Evolutionary conservation across 2,888 invertebrate species (phyloP).

Genomic region (Eupithecia exiguata): DNA sequence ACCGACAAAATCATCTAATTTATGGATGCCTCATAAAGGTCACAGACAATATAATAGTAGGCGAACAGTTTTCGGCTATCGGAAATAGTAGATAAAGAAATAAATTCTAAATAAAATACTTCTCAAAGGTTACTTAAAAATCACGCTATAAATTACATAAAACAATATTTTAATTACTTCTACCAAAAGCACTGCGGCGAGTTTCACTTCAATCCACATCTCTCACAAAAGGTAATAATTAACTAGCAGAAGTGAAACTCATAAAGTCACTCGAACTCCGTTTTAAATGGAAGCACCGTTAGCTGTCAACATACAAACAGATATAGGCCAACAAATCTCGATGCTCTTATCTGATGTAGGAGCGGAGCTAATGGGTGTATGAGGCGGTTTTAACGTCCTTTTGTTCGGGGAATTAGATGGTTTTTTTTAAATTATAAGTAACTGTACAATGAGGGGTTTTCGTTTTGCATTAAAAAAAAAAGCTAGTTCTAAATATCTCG

Average conservation of each 20-base stretch:
- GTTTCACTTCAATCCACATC: slow-evolving; percentile 10
- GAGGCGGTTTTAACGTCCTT: slow-evolving; percentile 33
- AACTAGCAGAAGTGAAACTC: slow-evolving; percentile 11
- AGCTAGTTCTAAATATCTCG: too few relatives aligned
- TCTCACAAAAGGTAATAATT: slow-evolving; percentile 13
- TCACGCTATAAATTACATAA: slow-evolving; percentile 46
- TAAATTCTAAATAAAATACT: too few relatives aligned
- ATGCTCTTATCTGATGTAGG: slow-evolving; percentile 54
- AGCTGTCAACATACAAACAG: slow-evolving; percentile 33
- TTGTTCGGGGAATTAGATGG: slow-evolving; percentile 11
- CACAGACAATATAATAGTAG: too few relatives aligned
- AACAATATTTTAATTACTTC: slow-evolving; percentile 3
- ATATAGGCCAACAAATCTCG: slow-evolving; percentile 40
- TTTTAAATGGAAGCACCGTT: slow-evolving; percentile 23
- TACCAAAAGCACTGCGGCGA: slow-evolving; percentile 3
- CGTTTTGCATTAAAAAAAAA: too few relatives aligned
- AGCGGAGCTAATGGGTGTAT: slow-evolving; percentile 50
- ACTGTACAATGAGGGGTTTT: too few relatives aligned
- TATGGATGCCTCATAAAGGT: too few relatives aligned
- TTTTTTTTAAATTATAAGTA: too few relatives aligned
- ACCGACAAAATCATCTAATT: too few relatives aligned
- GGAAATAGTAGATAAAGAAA: too few relatives aligned
- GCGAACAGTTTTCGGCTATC: too few relatives aligned
- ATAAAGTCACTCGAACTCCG: slow-evolving; percentile 12
- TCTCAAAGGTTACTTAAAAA: slow-evolving; percentile 42